These are phyloP conservation scores for Dasypogon diadema DNA, from an alignment of 2,888 invertebrate species.

Conservation along the genomic window DNA sequence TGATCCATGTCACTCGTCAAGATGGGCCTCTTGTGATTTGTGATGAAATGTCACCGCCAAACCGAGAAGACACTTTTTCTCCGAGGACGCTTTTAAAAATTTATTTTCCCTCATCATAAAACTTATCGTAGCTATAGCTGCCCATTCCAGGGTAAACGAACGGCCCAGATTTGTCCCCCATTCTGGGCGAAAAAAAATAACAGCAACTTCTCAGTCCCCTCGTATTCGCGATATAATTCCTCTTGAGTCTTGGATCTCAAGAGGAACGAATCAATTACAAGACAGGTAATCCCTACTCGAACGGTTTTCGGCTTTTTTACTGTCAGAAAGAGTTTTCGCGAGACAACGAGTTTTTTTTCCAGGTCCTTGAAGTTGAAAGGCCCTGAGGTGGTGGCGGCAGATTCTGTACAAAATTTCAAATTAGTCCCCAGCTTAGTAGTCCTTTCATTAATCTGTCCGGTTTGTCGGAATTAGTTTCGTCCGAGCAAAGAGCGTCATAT, in stretches of 20 bases:
- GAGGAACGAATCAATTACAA: constrained; percentile 50
- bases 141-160: not conserved
- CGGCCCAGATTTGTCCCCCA: not conserved
- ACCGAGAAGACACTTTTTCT: constrained; percentile 25
- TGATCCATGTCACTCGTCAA: constrained; percentile 41
- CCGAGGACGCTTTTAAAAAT: not conserved
- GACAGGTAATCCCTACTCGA: constrained; percentile 36
- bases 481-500: constrained; percentile 17
- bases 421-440: constrained; percentile 14
- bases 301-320: constrained; percentile 17
- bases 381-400: constrained; percentile 36
- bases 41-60: constrained; percentile 42
- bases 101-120: constrained; percentile 41
- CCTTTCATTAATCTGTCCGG: constrained; percentile 47
- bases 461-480: not conserved
- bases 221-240: constrained; percentile 9
- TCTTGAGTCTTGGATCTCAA: constrained; percentile 11
- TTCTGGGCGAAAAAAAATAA: constrained; percentile 31
- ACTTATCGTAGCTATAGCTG: constrained; percentile 18
- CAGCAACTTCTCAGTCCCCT: not conserved
- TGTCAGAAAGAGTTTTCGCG: constrained; percentile 42
- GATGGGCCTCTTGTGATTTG: constrained; percentile 27
- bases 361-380: not conserved
- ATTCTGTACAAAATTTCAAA: constrained; percentile 24
- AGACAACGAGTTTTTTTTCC: constrained; percentile 14